phyloP scores from a whole-genome alignment of 2,888 invertebrate genomes.

The Gastrophysa polygoni region DNA sequence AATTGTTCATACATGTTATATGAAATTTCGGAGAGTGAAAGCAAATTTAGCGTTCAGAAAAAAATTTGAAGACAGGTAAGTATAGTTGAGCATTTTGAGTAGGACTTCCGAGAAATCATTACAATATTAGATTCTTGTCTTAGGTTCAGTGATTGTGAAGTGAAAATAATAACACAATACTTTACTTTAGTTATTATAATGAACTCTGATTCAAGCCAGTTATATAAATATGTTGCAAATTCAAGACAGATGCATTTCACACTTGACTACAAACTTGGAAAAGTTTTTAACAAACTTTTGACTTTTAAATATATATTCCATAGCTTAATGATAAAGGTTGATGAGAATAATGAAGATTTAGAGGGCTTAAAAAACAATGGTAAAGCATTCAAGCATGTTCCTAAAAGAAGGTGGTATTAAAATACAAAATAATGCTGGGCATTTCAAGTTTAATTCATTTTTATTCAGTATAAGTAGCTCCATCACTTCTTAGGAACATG shows the following conservation, averaged over 20 bases:
- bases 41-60: not conserved
- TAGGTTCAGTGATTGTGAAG: not conserved
- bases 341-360: constrained; percentile 8
- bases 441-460: not conserved
- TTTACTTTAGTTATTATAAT: not conserved
- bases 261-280: constrained; percentile 19
- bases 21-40: not conserved
- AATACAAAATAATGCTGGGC: not conserved
- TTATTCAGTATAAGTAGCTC: not conserved
- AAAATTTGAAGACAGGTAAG: not conserved
- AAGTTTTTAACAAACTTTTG: not conserved
- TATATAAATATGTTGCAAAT: not conserved
- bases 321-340: constrained; percentile 19
- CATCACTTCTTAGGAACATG: constrained; percentile 5
- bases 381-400: not conserved
- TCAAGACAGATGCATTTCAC: constrained; percentile 10
- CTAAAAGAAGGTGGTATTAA: not conserved
- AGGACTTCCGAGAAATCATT: not conserved
- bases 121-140: not conserved
- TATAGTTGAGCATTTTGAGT: not conserved
- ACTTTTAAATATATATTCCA: constrained; percentile 17
- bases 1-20: not conserved
- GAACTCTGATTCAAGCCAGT: constrained; percentile 1
- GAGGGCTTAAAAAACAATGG: not conserved
- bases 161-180: not conserved